Evolutionary conservation across 2,113 vertebrate genomes (phyloP).

Genomic region (Salvelinus sp.): DNA sequence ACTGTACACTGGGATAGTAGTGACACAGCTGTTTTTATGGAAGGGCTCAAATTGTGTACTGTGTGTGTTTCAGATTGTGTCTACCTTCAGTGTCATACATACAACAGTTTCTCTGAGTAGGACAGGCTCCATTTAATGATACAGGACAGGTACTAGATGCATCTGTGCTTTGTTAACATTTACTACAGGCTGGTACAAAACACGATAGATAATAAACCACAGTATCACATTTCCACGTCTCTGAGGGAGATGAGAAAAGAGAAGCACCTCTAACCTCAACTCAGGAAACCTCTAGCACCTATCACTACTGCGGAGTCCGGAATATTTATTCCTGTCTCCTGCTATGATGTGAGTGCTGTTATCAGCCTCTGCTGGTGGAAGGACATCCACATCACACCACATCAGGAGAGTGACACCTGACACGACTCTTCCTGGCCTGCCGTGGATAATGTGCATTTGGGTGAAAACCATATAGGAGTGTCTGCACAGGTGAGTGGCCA

Average conservation of each 20-base stretch:
- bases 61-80: neutral
- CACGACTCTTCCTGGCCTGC: neutral
- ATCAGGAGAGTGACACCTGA: neutral
- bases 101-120: slow-evolving; percentile 17
- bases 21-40: slow-evolving; percentile 14
- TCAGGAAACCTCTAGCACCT: neutral
- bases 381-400: neutral
- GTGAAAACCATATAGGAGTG: slow-evolving; percentile 5
- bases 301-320: too few relatives aligned
- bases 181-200: neutral
- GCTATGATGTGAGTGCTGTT: neutral
- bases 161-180: slow-evolving; percentile 9
- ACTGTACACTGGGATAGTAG: slow-evolving; percentile 12
- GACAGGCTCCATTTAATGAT: slow-evolving; percentile 35
- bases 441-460: slow-evolving; percentile 28
- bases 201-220: neutral
- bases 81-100: neutral
- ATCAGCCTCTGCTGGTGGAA: neutral
- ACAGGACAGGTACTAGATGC: slow-evolving; percentile 32
- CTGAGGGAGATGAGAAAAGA: neutral
- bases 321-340: neutral
- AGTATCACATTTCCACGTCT: neutral
- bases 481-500: neutral
- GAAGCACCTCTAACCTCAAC: neutral
- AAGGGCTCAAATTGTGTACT: neutral